Conservation (phyloP, 2,888 invertebrate genomes). For the Acrocyrtus sp. region DNA sequence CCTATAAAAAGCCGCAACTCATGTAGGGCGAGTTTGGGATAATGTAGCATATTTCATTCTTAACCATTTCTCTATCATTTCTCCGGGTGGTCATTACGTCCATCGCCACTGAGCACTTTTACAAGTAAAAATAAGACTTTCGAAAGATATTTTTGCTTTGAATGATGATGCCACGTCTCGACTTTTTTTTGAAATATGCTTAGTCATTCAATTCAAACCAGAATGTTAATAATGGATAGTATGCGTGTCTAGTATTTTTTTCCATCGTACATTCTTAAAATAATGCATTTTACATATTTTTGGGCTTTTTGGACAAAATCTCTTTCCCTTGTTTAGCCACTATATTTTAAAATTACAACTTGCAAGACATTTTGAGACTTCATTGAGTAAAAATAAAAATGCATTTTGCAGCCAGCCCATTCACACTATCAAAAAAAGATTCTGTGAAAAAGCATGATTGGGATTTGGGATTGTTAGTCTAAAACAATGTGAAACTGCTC, state of each 20-base stretch:
- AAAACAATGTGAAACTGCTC: neutral
- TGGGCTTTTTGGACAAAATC: neutral
- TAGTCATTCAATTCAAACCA: constrained; percentile 44
- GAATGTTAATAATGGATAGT: neutral
- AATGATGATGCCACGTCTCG: neutral
- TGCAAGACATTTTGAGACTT: no score
- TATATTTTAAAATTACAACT: no score
- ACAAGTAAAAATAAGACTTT: no score
- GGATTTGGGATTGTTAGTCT: neutral
- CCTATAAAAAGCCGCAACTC: no score
- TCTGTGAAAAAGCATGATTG: neutral
- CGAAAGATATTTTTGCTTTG: no score
- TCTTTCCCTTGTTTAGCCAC: neutral
- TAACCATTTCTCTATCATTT: no score
- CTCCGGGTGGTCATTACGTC: constrained; percentile 53
- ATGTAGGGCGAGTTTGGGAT: no score
- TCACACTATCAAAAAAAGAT: neutral
- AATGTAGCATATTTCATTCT: no score
- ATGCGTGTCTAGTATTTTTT: neutral
- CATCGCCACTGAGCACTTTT: constrained; percentile 35
- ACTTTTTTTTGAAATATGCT: constrained; percentile 21
- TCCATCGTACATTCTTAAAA: constrained; percentile 6
- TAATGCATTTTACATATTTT: neutral
- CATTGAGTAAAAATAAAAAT: neutral
- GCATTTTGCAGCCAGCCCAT: neutral